Conservation (phyloP, 2,113 vertebrate species). For the Oncorhynchus tshawytscha region DNA sequence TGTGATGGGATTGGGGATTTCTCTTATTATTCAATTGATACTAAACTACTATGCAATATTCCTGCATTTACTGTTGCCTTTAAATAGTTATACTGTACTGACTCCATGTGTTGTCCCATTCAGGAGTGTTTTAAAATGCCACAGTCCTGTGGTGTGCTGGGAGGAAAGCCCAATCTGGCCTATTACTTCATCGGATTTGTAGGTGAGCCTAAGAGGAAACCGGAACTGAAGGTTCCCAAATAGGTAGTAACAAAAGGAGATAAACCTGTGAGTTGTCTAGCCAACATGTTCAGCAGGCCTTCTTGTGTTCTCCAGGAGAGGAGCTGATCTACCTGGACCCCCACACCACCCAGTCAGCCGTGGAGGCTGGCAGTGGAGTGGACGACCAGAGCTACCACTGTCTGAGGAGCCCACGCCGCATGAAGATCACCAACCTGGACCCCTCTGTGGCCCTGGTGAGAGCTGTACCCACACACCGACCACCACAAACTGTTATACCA, state of each 20-base stretch:
- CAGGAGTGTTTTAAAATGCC: slow-evolving; percentile 93
- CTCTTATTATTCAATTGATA: no score
- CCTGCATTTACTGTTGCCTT: neutral
- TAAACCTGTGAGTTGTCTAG: neutral
- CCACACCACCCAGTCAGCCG: slow-evolving; percentile 84
- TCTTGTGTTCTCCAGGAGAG: slow-evolving; percentile 65
- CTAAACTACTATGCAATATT: neutral
- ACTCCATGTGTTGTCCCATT: neutral
- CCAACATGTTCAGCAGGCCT: neutral
- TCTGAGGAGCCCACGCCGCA: slow-evolving; percentile 79
- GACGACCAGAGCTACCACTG: slow-evolving; percentile 86
- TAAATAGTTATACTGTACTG: neutral
- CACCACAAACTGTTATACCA: no score
- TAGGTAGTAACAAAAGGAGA: no score
- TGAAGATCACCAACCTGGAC: slow-evolving; percentile 85
- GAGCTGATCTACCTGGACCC: slow-evolving; percentile 89
- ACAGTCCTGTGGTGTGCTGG: slow-evolving; percentile 87
- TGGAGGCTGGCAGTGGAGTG: slow-evolving; percentile 74
- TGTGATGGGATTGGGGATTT: no score
- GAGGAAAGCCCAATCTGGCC: slow-evolving; percentile 89
- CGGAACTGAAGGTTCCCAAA: no score
- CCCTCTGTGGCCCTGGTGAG: slow-evolving; percentile 77
- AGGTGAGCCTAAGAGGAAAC: slow-evolving; percentile 73
- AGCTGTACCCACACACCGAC: neutral
- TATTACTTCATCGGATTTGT: slow-evolving; percentile 91